Evolutionary conservation across 2,888 invertebrate genomes (phyloP).

Genomic region (Sericinus montela): DNA sequence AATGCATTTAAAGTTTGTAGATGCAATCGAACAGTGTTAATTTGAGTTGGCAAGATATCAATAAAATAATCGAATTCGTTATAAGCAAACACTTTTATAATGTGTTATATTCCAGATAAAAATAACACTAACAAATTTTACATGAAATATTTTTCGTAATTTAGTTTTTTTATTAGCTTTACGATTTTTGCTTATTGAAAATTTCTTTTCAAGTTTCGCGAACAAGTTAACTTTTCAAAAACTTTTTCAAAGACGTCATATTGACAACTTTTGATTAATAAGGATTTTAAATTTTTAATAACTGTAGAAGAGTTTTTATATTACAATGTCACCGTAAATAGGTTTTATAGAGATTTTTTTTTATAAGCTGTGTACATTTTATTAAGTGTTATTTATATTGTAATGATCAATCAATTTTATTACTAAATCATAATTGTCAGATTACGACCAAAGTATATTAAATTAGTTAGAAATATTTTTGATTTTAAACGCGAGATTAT

Average conservation of each 20-base stretch:
- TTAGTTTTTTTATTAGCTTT: not conserved
- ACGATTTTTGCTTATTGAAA: not conserved
- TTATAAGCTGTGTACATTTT: no score
- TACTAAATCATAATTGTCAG: no score
- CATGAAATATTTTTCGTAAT: not conserved
- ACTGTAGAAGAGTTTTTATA: not conserved
- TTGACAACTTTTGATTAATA: conserved; percentile 3
- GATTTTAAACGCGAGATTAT: no score
- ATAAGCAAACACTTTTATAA: not conserved
- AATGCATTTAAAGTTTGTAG: conserved; percentile 24
- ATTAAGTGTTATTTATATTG: no score
- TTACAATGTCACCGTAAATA: no score
- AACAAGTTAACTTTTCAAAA: conserved; percentile 14
- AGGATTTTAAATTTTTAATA: not conserved
- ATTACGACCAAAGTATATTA: no score
- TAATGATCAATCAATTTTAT: no score
- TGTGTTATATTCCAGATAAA: not conserved
- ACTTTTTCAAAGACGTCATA: conserved; percentile 11
- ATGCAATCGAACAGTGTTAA: conserved; percentile 1
- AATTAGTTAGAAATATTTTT: no score
- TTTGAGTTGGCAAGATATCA: conserved; percentile 8
- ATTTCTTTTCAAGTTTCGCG: conserved; percentile 11
- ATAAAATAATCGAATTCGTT: not conserved
- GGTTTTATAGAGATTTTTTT: no score
- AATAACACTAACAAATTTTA: not conserved